Evolutionary conservation across 2,113 vertebrate species (phyloP), one percentile per base, ranked within the genome.

Genomic region (Heterocephalus glaber): DNA sequence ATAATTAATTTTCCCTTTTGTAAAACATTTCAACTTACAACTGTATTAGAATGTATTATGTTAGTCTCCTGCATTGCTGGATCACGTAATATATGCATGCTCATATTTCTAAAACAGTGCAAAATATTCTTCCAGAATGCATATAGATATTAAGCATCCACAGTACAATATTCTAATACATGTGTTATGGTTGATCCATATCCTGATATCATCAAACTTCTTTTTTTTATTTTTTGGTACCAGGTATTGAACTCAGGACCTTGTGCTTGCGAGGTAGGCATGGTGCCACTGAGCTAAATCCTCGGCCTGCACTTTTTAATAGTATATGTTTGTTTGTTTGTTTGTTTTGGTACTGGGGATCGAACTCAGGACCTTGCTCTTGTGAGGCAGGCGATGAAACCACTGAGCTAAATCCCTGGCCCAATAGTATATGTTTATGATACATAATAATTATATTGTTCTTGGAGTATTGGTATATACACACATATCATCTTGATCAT

Each of bases 1-100:
- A 44, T 86, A 17, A 84, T 63, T 85, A n/a, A 92, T 95, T 89
- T 93, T 95, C 38, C 5, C 5, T 80, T 38, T 41, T 76, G 54
- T 9, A 61, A 91, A 89, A 85, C 10, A 84, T 74, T 88, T 3
- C 2, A 85, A 54, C 56, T 89, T 91, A n/a, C 81, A 63, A 76
- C 26, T 68, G 26, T 68, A n/a, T 1, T 77, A 52, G 17, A 89
- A 54, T 89, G 30, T 85, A 80, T 81, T 91, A 89, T 61, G 70
- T 26, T 10, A 70, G 63, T 76, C 33, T 82, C 12, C 20, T 89
- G 61, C 7, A 68, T 86, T 93, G 70, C 2, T 82, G 10, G 16
- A 61, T 85, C 41, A 76, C 61, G 47, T 85, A 79, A 56, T 49
- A 83, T 33, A 24, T 85, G 44, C 19, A 74, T 68, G 20, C 60